Base-by-base conservation (phyloP, 2,797 vertebrate species). In the Catostomus latipinnis region DNA sequence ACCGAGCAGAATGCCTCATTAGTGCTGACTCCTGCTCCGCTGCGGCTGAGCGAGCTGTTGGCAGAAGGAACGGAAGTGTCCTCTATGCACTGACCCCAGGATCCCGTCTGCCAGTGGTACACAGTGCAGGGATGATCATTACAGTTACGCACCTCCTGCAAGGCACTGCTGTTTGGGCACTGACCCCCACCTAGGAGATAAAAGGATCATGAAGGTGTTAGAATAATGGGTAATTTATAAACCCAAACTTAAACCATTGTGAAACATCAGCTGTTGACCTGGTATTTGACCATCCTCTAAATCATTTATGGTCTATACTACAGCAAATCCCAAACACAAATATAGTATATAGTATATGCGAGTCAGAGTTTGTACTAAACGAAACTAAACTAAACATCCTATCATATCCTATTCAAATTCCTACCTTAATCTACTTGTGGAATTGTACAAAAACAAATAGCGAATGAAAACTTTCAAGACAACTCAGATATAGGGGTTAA, bases 81-180 rank as follows among this genome's bases (percentile, higher is more conserved):
- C 86, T 99, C 98, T 1, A 96, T 96, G 92, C 98, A 99, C 83
- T 94, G 97, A 8, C 97, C 98, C 97, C 97, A 99, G 0, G 93
- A 83, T 11, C 97, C 96, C 0, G 96, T 97, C 88, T 99, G 98
- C 98, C 98, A 99, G 83, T 99, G 97, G 90, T 98, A 98, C 57
- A 99, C 96, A 0, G 97, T 98, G 85, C 98, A 99, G 1, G 98
- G 95, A 87, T 99, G 96, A 45, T 97, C 96, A 0, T 99, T 99
- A 88, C 98, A 99, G 93, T 90, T 96, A 80, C 97, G 95, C 0
- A 90, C 91, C 88, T 99, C 96, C 91, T 96, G 97, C 14, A 99
- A 91, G 46, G 95, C 88, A 16, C 95, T 98, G 76, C 83, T 93
- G 71, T 97, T 98, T 22, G 98, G 97, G 84, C 98, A 99, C 69